Evolutionary conservation across 2,113 vertebrate species (phyloP).

Genomic region (Cryptotis parvus): DNA sequence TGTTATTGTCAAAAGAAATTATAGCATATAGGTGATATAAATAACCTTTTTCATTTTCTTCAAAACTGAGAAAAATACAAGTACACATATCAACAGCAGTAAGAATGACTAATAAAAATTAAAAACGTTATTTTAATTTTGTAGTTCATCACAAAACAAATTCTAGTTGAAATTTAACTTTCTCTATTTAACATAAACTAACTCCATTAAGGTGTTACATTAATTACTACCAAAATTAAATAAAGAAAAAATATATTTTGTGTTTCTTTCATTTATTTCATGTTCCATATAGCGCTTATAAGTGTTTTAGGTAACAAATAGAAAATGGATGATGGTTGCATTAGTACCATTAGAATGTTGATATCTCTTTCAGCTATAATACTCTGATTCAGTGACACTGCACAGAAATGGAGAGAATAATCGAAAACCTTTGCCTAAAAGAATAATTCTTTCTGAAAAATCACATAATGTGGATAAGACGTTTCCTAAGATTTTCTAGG

Average conservation of each 20-base stretch:
- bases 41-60: neutral
- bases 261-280: neutral
- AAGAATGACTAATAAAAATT: neutral
- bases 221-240: neutral
- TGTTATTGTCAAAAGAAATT: slow-evolving; percentile 16
- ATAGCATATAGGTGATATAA: neutral
- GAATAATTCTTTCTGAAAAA: neutral
- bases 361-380: neutral
- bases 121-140: neutral
- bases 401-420: neutral
- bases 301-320: neutral
- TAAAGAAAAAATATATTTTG: neutral
- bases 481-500: neutral
- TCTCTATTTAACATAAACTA: neutral
- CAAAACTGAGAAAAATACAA: neutral
- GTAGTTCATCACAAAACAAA: neutral
- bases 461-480: neutral
- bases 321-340: neutral
- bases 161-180: neutral
- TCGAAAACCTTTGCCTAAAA: neutral
- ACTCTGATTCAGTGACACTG: neutral
- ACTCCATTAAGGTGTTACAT: neutral
- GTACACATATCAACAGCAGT: neutral
- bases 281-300: neutral
- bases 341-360: neutral